Evolutionary conservation across 2,113 vertebrate genomes (phyloP).

Genomic region (Notechis scutatus): DNA sequence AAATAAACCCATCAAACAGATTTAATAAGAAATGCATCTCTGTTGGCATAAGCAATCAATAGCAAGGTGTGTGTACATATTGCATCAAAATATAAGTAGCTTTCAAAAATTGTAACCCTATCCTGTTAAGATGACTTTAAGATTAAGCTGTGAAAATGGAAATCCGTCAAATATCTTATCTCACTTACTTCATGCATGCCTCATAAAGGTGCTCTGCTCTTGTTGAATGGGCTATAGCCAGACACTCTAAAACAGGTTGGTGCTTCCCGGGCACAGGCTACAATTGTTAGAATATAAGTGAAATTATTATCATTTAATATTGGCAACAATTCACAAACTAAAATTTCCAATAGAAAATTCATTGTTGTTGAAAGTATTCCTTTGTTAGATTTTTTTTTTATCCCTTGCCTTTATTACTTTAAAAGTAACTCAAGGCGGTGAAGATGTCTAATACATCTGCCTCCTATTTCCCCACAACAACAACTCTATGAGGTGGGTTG

Average conservation of each 20-base stretch:
- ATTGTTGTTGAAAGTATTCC: not conserved
- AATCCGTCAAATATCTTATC: constrained; percentile 14
- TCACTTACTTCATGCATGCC: constrained; percentile 86
- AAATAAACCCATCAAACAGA: constrained; percentile 11
- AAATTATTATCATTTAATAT: constrained; percentile 34
- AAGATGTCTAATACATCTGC: not conserved
- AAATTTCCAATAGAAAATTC: constrained; percentile 8
- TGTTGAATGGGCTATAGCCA: constrained; percentile 84
- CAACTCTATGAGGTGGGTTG: not conserved
- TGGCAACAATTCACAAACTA: constrained; percentile 14
- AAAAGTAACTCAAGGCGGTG: not conserved
- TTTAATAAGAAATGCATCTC: not conserved
- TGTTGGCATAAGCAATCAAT: constrained; percentile 1
- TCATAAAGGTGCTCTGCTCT: constrained; percentile 80
- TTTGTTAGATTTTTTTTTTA: not conserved
- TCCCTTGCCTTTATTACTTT: not conserved
- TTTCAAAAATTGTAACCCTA: not conserved
- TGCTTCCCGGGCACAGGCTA: constrained; percentile 82
- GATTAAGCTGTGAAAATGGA: constrained; percentile 27
- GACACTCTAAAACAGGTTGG: constrained; percentile 82
- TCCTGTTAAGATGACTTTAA: constrained; percentile 29
- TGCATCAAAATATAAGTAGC: constrained; percentile 24
- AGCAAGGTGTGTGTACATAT: not conserved
- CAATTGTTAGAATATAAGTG: constrained; percentile 54
- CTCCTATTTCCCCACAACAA: not conserved